Base-by-base conservation (phyloP, 2,113 vertebrate species). In the Ancistrus triradiatus region DNA sequence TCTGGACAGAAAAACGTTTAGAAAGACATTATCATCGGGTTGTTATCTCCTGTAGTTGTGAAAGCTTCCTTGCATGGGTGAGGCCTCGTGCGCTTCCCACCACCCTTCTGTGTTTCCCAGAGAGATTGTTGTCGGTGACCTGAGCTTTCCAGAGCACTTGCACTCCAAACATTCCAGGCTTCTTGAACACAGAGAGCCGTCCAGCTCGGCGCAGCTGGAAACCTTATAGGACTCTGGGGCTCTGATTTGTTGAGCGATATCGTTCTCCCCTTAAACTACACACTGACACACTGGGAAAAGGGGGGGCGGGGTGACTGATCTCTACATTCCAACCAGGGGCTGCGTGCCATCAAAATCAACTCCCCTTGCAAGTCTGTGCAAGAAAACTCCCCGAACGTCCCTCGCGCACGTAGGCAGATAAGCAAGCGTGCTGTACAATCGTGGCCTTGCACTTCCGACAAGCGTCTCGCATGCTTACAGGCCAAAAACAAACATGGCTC, bases 111-210 rank as follows among this genome's bases (percentile, higher is more conserved):
- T 28, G 42, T 56, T 65, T 57, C 33, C 55, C n/a, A 58, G 56
- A 24, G 44, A 56, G 64, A 72, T 68, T 74, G 74, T 72, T 75
- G 72, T 79, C 74, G 53, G 75, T 74, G 72, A 78, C 67, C 66
- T 76, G 79, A 80, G 80, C 79, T 83, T 86, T 86, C 78, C 83
- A 81, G 77, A 68, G 58, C 68, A 69, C 73, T 68, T 59, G 69
- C 69, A 78, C 83, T 84, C 76, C 66, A 79, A 78, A 84, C 83
- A 89, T 88, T 86, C 83, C 81, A 81, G 77, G 63, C 81, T 79
- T 80, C 73, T 75, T 52, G 49, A 81, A 73, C 69, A 65, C 63
- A 10, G 49, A 73, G 49, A 70, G 66, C 53, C 38, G 62, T 76
- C 78, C 78, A 80, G 77, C 69, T 74, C 73, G 49, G 58, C 82